Percentiles rank a stretch among this genome's conserved stretches.
These are phyloP conservation scores for Nibea albiflora DNA, from an alignment of 2,113 vertebrate genomes.

Conservation along the genomic window DNA sequence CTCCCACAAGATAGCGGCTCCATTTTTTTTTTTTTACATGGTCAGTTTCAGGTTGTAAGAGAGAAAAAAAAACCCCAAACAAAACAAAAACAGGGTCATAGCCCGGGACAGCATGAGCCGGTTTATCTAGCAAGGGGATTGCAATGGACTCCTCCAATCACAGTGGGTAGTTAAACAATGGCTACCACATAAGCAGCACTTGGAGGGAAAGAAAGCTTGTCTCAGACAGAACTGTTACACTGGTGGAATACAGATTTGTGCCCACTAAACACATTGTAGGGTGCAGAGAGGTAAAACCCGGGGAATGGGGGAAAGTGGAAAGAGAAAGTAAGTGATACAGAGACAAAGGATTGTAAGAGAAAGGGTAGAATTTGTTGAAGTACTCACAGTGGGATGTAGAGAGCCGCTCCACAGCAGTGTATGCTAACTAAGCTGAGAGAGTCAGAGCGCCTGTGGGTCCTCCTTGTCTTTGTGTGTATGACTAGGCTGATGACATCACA, in stretches of 20 bases:
- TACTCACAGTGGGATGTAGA: conserved; percentile 85
- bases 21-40: conserved; percentile 44
- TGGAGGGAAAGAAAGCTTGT: conserved; percentile 69
- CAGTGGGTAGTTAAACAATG: conserved; percentile 72
- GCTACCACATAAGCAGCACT: conserved; percentile 66
- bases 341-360: conserved; percentile 36
- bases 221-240: conserved; percentile 57
- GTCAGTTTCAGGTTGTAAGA: conserved; percentile 44
- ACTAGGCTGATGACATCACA: conserved; percentile 87
- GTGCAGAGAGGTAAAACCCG: conserved; percentile 24
- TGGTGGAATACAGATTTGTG: conserved; percentile 57
- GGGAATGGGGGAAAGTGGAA: neutral
- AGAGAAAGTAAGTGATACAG: conserved; percentile 28
- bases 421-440: conserved; percentile 79
- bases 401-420: conserved; percentile 78
- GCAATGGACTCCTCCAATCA: conserved; percentile 61
- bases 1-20: conserved; percentile 57
- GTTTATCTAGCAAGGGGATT: conserved; percentile 50
- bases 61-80: neutral
- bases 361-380: conserved; percentile 59
- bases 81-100: conserved; percentile 35
- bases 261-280: conserved; percentile 38
- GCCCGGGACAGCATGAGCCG: conserved; percentile 34
- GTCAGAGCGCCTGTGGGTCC: conserved; percentile 77
- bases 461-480: conserved; percentile 82